These are phyloP conservation scores for Temnopleurus reevesii DNA, from an alignment of 53 echinoderm and acorn worm species.

Conservation along the genomic window DNA sequence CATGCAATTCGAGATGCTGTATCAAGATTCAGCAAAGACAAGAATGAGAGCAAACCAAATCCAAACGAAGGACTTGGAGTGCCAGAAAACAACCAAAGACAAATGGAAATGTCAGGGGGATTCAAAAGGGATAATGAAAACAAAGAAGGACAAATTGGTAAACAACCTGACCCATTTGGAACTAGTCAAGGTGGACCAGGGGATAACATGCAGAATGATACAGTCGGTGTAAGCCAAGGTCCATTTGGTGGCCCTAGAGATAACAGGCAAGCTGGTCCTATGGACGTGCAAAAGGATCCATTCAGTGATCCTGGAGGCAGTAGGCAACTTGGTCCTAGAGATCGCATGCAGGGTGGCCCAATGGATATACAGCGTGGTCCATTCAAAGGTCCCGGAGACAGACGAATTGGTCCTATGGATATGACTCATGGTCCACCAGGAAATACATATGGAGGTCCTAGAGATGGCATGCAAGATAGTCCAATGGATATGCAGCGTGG, in stretches of 20 bases:
- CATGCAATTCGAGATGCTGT: constrained; percentile 29
- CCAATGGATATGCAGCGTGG: too few species aligned
- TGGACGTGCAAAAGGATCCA: neutral
- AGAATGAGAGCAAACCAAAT: neutral
- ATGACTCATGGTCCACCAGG: neutral
- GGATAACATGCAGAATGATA: neutral
- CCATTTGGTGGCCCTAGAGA: neutral
- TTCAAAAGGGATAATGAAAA: neutral
- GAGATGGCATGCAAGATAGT: neutral
- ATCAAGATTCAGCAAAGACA: constrained; percentile 13
- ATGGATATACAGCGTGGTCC: too few species aligned
- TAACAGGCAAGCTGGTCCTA: neutral
- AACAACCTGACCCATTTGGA: neutral
- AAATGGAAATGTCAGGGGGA: neutral
- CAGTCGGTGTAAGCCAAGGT: neutral
- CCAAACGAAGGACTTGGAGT: neutral
- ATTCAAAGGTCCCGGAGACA: neutral
- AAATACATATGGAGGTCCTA: neutral
- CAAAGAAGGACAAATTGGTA: too few species aligned
- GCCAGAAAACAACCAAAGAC: neutral
- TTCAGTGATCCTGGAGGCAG: neutral
- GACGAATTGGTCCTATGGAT: constrained; percentile 3
- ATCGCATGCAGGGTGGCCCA: too few species aligned
- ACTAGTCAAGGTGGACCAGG: neutral
- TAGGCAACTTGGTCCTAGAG: too few species aligned